phyloP scores from a whole-genome alignment of 2,888 invertebrate genomes.

The Cyaniris semiargus region DNA sequence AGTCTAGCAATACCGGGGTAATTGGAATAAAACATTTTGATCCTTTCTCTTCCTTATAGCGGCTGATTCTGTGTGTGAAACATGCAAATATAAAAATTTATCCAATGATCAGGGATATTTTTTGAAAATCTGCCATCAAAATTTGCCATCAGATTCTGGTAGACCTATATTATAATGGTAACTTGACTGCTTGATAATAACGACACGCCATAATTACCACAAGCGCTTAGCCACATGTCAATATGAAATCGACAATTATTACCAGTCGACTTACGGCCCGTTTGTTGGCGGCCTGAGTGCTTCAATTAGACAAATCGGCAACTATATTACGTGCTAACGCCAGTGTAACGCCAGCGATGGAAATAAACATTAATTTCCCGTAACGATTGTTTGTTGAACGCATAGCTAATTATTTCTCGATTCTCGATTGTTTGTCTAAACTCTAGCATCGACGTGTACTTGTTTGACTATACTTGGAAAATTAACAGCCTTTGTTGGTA shows the following conservation, averaged over 20 bases:
- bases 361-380: slow-evolving; percentile 26
- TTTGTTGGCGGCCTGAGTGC: neutral
- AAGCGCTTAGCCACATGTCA: neutral
- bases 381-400: neutral
- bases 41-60: too few relatives aligned
- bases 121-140: too few relatives aligned
- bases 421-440: slow-evolving; percentile 24
- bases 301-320: slow-evolving; percentile 19
- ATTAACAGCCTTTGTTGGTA: slow-evolving; percentile 19
- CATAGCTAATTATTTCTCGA: slow-evolving; percentile 18
- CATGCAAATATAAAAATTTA: too few relatives aligned
- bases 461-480: slow-evolving; percentile 21
- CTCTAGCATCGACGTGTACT: neutral
- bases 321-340: neutral
- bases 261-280: neutral
- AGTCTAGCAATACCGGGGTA: too few relatives aligned
- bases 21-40: too few relatives aligned
- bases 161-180: too few relatives aligned
- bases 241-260: neutral
- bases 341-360: neutral
- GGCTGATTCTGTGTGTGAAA: too few relatives aligned
- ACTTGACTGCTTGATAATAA: neutral
- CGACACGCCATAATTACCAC: neutral
- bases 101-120: too few relatives aligned
- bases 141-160: too few relatives aligned